phyloP scores from a whole-genome alignment of 2,888 invertebrate genomes.

The Athalia rosae region DNA sequence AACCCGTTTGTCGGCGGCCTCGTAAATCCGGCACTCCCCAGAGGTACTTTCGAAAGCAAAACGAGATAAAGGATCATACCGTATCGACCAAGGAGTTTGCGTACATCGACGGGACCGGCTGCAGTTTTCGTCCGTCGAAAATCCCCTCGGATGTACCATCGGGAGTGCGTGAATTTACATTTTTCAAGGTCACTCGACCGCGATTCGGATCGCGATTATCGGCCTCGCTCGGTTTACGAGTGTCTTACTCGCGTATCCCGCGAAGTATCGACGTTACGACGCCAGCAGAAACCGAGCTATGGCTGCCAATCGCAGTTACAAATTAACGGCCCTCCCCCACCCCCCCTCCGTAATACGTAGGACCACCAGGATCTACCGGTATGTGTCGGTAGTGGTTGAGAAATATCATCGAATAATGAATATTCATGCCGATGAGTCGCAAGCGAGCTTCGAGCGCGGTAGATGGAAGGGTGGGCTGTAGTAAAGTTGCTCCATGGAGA shows the following conservation, averaged over 20 bases:
- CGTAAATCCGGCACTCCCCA: constrained; percentile 43
- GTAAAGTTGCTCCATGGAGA: constrained; percentile 71
- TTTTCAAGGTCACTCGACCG: background rate
- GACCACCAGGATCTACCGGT: constrained; percentile 49
- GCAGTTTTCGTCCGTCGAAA: background rate
- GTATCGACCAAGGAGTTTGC: constrained; percentile 20
- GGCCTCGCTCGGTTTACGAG: constrained; percentile 24
- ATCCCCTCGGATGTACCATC: background rate
- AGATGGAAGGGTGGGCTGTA: constrained; percentile 63
- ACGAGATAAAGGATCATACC: background rate
- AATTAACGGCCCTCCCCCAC: constrained; percentile 72
- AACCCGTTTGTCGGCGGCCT: constrained; percentile 43
- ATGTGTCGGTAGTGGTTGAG: constrained; percentile 58
- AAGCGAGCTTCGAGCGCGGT: constrained; percentile 49
- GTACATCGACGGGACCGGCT: background rate
- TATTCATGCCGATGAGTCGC: constrained; percentile 73
- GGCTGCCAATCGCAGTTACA: constrained; percentile 68
- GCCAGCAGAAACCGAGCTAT: constrained; percentile 38
- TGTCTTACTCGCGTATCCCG: constrained; percentile 42
- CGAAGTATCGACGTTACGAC: constrained; percentile 39
- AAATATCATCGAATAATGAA: constrained; percentile 74
- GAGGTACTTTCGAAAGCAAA: constrained; percentile 35
- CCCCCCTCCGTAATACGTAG: constrained; percentile 59
- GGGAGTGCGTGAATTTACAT: background rate
- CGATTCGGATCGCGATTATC: constrained; percentile 29